Evolutionary conservation across 2,888 invertebrate genomes (phyloP), one percentile per base, ranked within the genome.

Genomic region (Eupithecia vulgata): DNA sequence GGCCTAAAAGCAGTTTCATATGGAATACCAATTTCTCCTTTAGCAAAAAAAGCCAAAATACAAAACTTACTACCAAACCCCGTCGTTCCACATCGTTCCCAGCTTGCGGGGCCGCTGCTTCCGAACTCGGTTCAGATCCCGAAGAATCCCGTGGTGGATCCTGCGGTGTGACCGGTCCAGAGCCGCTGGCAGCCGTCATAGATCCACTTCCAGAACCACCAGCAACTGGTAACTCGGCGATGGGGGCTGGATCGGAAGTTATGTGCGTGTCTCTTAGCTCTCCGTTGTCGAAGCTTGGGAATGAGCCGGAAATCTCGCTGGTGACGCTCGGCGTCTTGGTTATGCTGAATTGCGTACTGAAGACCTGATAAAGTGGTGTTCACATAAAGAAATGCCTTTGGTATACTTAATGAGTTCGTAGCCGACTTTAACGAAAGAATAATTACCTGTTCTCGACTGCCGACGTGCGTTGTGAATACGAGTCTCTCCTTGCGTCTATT

Each of bases 1-100:
- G 34, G 62, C 62, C 34, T 64, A 64, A 17, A 64, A 64, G 62
- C 62, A n/a, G 17, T 30, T 30, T 30, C 4, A 30, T 30, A 30
- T 30, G 17, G 10, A 57, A 25, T 21, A n/a, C 5, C n/a, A n/a
- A n/a, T 21, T 52, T 21, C 10, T 10, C 10, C 21, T 57, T 13
- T 57, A 57, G 57, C 57, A 21, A 57, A 57, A 21, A 1, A 57
- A 57, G 57, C 57, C 57, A 25, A 57, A 57, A 57, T 57, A 57
- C 57, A 35, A 71, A 66, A 76, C 78, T 80, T 62, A 80, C 95
- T 65, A 98, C 97, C 62, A 98, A 94, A 2, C 91, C 92, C 48
- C 93, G 92, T 78, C 97, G 95, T 88, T 98, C 98, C 67, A 96
- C 95, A 71, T 95, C 95, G 79, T 95, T 95, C 25, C 96, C 91